phyloP scores from a whole-genome alignment of 1,140 invertebrate species.

The Drosophila mauritiana region DNA sequence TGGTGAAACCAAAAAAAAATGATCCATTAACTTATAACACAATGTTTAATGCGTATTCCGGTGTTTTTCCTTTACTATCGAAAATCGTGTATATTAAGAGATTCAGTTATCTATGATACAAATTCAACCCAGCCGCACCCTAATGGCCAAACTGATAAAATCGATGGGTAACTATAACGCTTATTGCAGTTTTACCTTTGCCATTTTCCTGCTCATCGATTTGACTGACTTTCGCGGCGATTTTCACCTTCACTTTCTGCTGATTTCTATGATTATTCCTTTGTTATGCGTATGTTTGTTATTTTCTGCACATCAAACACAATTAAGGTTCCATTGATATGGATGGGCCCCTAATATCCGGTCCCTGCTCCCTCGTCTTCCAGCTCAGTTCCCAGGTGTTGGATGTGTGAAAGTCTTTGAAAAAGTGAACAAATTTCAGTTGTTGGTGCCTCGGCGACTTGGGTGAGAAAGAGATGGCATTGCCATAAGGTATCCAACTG shows the following conservation, averaged over 20 bases:
- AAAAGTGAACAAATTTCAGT: conserved; percentile 41
- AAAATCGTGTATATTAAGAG: conserved; percentile 7
- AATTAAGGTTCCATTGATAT: conserved; percentile 50
- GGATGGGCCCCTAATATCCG: background rate
- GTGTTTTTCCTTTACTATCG: background rate
- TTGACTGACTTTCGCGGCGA: conserved; percentile 55
- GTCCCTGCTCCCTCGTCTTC: conserved; percentile 17
- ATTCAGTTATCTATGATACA: conserved; percentile 20
- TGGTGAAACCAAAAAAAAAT: background rate
- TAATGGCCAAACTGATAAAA: conserved; percentile 28
- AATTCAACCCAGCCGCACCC: conserved; percentile 16
- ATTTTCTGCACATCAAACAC: conserved; percentile 52
- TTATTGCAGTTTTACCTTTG: conserved; percentile 52
- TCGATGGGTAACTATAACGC: conserved; percentile 15
- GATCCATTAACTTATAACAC: background rate
- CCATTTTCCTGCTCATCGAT: conserved; percentile 56
- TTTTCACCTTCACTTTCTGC: conserved; percentile 53
- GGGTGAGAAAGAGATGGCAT: conserved; percentile 5
- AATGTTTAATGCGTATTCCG: background rate
- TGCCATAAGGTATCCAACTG: conserved; percentile 25
- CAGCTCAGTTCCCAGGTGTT: conserved; percentile 4
- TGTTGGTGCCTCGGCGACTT: conserved; percentile 7
- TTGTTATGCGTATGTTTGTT: conserved; percentile 40
- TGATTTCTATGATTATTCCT: conserved; percentile 29
- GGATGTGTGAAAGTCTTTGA: conserved; percentile 57